A percentile compares a stretch with the other conserved stretches of the same genome.
Evolutionary conservation across 37 sponge, comb jelly and placozoan genomes (phyloP).

Genomic region (Spongilla lacustris): DNA sequence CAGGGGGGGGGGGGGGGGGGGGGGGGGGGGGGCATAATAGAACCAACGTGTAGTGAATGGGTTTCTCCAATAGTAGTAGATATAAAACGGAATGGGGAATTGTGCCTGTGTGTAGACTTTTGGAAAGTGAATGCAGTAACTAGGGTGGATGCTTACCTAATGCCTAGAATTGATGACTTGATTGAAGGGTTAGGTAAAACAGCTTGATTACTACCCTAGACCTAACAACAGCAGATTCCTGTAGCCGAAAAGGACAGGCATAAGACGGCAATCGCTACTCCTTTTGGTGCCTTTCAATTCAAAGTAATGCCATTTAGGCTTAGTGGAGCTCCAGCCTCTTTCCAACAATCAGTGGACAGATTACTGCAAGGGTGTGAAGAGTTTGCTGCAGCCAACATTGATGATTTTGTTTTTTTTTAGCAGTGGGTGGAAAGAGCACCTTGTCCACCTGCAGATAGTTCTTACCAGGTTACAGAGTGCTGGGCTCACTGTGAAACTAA

Average conservation of each 20-base stretch:
- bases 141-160: background rate
- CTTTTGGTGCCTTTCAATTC: background rate
- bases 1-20: background rate
- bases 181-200: background rate
- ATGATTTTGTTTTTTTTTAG: background rate
- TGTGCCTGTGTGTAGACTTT: background rate
- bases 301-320: background rate
- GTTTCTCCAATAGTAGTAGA: background rate
- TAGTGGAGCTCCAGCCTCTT: background rate
- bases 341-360: background rate
- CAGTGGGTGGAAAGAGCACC: background rate
- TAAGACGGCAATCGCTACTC: background rate
- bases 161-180: background rate
- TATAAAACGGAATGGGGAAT: background rate
- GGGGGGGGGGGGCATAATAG: too few species aligned
- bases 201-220: background rate
- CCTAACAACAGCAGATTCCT: background rate
- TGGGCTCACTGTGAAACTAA: too few species aligned
- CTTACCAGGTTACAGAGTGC: too few species aligned
- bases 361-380: background rate
- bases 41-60: background rate
- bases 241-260: background rate
- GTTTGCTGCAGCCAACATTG: background rate
- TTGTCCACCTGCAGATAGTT: background rate
- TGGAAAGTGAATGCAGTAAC: background rate